These are phyloP conservation scores for Amyelois transitella DNA, from an alignment of 1,140 invertebrate genomes.

Conservation along the genomic window DNA sequence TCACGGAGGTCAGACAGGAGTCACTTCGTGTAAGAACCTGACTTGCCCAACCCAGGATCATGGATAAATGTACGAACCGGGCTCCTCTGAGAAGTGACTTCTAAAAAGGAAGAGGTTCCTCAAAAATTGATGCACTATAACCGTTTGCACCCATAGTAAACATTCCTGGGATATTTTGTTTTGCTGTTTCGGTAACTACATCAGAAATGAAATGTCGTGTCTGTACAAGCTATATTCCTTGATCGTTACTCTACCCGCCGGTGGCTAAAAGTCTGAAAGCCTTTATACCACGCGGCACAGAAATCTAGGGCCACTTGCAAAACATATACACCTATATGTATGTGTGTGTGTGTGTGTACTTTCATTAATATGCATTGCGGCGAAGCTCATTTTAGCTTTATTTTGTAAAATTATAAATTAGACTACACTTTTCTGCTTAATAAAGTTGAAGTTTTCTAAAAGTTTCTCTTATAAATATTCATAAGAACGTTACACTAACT, in stretches of 20 bases:
- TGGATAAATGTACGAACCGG: too few species aligned
- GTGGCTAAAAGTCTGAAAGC: conserved; percentile 52
- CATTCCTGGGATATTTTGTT: too few species aligned
- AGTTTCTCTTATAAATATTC: background rate
- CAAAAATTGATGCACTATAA: too few species aligned
- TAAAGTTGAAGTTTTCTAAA: background rate
- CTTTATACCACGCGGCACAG: conserved; percentile 30
- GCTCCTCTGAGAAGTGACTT: too few species aligned
- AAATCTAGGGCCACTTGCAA: conserved; percentile 35
- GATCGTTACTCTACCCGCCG: conserved; percentile 19
- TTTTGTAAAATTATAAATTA: background rate
- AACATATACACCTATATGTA: conserved; percentile 9
- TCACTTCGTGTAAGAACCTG: too few species aligned
- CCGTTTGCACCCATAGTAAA: too few species aligned
- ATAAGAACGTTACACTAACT: background rate
- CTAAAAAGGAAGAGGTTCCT: too few species aligned
- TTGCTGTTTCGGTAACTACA: too few species aligned
- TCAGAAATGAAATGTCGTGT: background rate
- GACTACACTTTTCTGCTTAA: background rate
- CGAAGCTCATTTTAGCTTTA: background rate
- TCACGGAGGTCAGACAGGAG: too few species aligned
- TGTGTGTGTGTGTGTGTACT: background rate
- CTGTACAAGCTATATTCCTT: background rate
- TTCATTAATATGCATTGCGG: background rate
- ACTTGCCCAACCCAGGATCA: too few species aligned